Evolutionary conservation across 2,113 vertebrate genomes (phyloP).

Genomic region (Athene cunicularia): DNA sequence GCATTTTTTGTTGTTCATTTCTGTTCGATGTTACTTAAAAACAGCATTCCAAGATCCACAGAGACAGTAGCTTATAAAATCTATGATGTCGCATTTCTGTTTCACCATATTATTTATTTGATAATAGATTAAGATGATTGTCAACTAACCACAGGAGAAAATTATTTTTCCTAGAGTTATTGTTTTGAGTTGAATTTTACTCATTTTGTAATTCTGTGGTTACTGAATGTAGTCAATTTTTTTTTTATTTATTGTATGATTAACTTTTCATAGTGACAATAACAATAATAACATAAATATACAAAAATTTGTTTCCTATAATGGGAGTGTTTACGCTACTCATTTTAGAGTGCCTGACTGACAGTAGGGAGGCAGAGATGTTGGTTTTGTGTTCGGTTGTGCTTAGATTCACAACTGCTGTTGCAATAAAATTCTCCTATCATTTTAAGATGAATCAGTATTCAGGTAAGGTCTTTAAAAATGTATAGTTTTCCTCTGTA

Average conservation of each 20-base stretch:
- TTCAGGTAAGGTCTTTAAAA: background rate
- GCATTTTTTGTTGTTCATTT: conserved; percentile 65
- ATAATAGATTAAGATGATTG: background rate
- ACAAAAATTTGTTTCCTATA: background rate
- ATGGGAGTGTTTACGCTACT: background rate
- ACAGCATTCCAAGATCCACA: background rate
- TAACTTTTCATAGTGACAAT: background rate
- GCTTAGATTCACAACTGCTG: background rate
- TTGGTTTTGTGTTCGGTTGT: background rate
- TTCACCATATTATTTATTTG: conserved; percentile 12
- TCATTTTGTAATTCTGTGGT: conserved; percentile 2
- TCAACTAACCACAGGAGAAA: background rate
- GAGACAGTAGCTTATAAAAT: conserved; percentile 28
- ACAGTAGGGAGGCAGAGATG: background rate
- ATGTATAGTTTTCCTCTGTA: background rate
- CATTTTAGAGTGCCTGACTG: background rate
- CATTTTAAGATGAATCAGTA: background rate
- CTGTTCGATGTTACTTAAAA: conserved; percentile 36
- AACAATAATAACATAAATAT: background rate
- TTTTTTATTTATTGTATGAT: background rate
- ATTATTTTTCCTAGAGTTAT: background rate
- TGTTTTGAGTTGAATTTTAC: conserved; percentile 37
- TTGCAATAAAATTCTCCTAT: background rate
- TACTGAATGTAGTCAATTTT: background rate
- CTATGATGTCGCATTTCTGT: background rate